A percentile compares a stretch with the other conserved stretches of the same genome.
Conservation (phyloP, 2,797 vertebrate genomes). For the Capromys pilorides region DNA sequence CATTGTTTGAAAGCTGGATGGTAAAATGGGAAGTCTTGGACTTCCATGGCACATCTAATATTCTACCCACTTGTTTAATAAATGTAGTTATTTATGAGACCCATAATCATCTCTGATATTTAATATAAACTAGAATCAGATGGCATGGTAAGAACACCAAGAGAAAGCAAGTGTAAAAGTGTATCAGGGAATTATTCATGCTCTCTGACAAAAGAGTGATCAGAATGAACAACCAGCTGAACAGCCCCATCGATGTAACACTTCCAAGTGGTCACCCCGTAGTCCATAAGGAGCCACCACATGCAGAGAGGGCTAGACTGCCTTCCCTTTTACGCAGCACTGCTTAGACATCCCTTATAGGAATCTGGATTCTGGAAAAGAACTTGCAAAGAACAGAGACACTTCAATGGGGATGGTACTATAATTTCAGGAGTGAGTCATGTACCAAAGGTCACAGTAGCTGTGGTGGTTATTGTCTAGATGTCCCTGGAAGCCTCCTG, state of each 20-base stretch:
- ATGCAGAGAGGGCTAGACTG: background rate
- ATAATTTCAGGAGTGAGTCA: background rate
- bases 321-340: background rate
- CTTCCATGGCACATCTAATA: background rate
- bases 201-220: constrained; percentile 50
- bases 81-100: background rate
- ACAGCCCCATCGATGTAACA: background rate
- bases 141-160: background rate
- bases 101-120: constrained; percentile 13
- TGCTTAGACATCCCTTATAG: background rate
- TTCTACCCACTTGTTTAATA: background rate
- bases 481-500: background rate
- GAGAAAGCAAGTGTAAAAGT: constrained; percentile 43
- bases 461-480: background rate
- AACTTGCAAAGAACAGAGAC: background rate
- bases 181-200: constrained; percentile 41
- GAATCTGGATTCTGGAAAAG: background rate
- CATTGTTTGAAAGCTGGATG: background rate
- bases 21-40: background rate
- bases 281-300: constrained; percentile 58
- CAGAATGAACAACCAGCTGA: constrained; percentile 52
- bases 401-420: background rate
- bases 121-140: constrained; percentile 43
- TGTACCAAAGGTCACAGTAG: background rate
- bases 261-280: background rate